Conservation (phyloP, 2,888 invertebrate genomes). For the Dastarcus helophoroides region DNA sequence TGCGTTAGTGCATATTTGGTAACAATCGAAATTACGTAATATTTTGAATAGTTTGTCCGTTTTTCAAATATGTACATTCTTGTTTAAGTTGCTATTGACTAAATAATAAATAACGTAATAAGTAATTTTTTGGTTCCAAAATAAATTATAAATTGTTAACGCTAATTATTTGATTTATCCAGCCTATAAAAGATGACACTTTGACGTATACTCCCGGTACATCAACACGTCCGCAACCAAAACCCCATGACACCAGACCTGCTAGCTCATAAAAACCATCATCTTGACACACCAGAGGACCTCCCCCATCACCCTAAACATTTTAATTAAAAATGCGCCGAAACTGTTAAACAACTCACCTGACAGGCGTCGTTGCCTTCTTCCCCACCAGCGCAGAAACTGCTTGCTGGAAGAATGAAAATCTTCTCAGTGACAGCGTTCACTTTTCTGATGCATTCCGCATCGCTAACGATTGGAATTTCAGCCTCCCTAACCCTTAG, state of each 20-base stretch:
- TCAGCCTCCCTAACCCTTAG: slow-evolving; percentile 80
- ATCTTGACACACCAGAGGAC: slow-evolving; percentile 84
- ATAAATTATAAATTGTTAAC: slow-evolving; percentile 70
- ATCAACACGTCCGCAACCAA: slow-evolving; percentile 83
- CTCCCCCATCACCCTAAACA: slow-evolving; percentile 81
- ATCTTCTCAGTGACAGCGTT: slow-evolving; percentile 92
- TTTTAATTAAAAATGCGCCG: too few relatives aligned
- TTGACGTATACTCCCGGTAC: slow-evolving; percentile 97
- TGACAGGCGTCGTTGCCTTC: slow-evolving; percentile 89
- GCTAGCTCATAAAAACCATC: slow-evolving; percentile 88
- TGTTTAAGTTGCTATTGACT: slow-evolving; percentile 9
- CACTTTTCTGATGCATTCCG: slow-evolving; percentile 84
- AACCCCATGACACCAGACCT: slow-evolving; percentile 91
- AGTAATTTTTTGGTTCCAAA: slow-evolving; percentile 12
- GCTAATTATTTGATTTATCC: slow-evolving; percentile 95
- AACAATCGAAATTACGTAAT: slow-evolving; percentile 24
- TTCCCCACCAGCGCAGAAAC: slow-evolving; percentile 90
- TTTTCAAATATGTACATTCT: background rate
- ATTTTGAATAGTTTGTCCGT: slow-evolving; percentile 8
- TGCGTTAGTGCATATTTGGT: slow-evolving; percentile 24
- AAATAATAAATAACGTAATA: slow-evolving; percentile 12
- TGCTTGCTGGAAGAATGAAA: slow-evolving; percentile 84
- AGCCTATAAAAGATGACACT: slow-evolving; percentile 89
- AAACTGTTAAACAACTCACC: slow-evolving; percentile 45
- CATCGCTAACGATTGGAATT: slow-evolving; percentile 84